Base-by-base conservation (phyloP, 2,888 invertebrate species). In the Caenorhabditis sp. region DNA sequence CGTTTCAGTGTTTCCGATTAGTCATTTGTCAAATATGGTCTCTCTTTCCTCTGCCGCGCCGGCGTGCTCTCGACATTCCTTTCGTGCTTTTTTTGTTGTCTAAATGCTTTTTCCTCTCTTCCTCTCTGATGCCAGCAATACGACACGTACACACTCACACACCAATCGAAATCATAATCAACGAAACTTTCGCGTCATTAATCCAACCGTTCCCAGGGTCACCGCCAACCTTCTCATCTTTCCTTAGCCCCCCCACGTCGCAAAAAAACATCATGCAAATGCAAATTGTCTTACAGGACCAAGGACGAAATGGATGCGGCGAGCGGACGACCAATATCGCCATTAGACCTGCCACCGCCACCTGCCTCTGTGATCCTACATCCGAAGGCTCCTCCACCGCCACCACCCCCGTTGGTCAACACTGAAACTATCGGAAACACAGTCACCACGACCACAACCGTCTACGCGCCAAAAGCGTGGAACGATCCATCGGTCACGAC, bases 301-400 rank as follows among this genome's bases (percentile, higher is more conserved):
- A 75, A 78, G 66, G 70, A 74, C 78, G 66, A 78, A 53, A 78
- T 68, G 59, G 62, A 56, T 43, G 52, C 66, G 32, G 41, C 77
- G 27, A 56, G 65, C 39, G 72, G 52, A 9, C 78, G 81, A 20
- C 77, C 81, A 59, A 62, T 62, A 50, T 80, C 80, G 15, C 79
- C 79, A 66, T 78, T 78, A 45, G 75, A 71, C 52, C 72, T 80
- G 30, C 78, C 79, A 55, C 80, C 82, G n/a, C 82, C 82, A 37
- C 79, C 82, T 17, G 45, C 78, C 9, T 78, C 80, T 3, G 58
- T 76, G 5, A 32, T 63, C 24, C 35, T 70, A 20, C 68, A 65
- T 41, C 72, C 72, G 9, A 26, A 48, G 24, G 63, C 56, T 62
- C 74, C 68, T 50, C 76, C 72, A 46, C 76, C 75, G 50, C 66